Evolutionary conservation across 2,888 invertebrate genomes (phyloP), one percentile per base, ranked within the genome.

Genomic region (Graphium colonna): DNA sequence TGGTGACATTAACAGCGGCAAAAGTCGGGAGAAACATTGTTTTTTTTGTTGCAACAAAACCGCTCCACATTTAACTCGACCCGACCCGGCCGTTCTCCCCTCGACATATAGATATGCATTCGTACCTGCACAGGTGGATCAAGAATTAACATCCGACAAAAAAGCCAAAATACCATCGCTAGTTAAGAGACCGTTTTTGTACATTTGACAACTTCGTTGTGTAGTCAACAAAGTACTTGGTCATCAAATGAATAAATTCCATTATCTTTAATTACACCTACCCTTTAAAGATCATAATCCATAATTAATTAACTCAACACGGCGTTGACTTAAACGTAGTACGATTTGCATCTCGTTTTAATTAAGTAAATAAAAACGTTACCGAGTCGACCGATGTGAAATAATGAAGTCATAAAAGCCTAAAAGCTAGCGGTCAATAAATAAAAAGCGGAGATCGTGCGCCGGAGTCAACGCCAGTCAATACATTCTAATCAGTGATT

Each of bases 401-500:
- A 60, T 78, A 82, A 82, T 77, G 73, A 72, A 75, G 71, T 73
- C 69, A 73, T 84, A 82, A 85, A 82, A 79, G 71, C 67, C 69
- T 75, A 79, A 77, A 83, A 80, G 66, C 64, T 76, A 78, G 75
- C 74, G 75, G 72, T 68, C 69, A 71, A 78, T 86, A 85, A 82
- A 85, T 79, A 83, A 79, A 69, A 21, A 74, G 72, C 59, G 73
- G 73, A 75, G 76, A 67, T 72, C 76, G 75, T 77, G 77, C 76
- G 78, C 75, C 77, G 69, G 72, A 84, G 78, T 81, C 82, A 86
- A 80, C 78, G 82, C 83, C 82, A 86, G 88, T 89, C 87, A 89
- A 87, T 87, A 87, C 87, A 87, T 86, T 89, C 83, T 88, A 89
- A 89, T 88, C 89, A 89, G 84, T 88, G 89, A 89, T 89, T 87